Base-by-base conservation (phyloP, 2,113 vertebrate species). In the Chamaea fasciata region DNA sequence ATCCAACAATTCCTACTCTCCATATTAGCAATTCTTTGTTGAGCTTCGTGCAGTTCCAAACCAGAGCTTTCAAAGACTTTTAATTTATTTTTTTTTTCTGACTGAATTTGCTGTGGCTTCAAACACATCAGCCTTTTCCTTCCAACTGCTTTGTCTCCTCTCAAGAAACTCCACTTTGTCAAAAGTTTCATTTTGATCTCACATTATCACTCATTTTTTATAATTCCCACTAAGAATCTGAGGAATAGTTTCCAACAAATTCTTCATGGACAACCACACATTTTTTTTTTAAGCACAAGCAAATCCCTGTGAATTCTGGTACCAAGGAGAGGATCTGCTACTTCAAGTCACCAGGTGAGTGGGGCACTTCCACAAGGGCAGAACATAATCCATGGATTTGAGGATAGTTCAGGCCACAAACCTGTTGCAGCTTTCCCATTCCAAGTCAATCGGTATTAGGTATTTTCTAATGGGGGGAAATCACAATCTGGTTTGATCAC, bases 161-260 rank as follows among this genome's bases (percentile, higher is more conserved):
- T 76, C n/a, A 42, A 91, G 90, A 79, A 94, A 83, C 39, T 74
- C 37, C 49, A 41, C 74, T 90, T 65, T 30, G 35, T 11, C 31
- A 17, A 96, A 96, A 95, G 78, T 88, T 93, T 71, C 2, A 3
- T 11, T 95, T 95, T 96, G 82, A 91, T 96, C 88, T 87, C 86
- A 17, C 22, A 35, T 83, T 90, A 96, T 93, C 89, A 52, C 55
- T 89, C 15, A 2, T 26, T 37, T 63, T 95, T 95, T 96, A 56
- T 90, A 86, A 63, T 37, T 89, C 44, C 47, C 44, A 46, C 52
- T 44, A 87, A 87, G 91, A 28, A 84, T 68, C 89, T 68, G 73
- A 94, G 64, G 64, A 92, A 76, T 5, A 71, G 35, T 47, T 96
- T 82, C 77, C 84, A 81, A 68, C 21, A 87, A 94, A 78, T 92